Percentiles rank a stretch among this genome's conserved stretches.
Conservation (phyloP, 1,140 invertebrate genomes). For the Trichonephila clavata region DNA sequence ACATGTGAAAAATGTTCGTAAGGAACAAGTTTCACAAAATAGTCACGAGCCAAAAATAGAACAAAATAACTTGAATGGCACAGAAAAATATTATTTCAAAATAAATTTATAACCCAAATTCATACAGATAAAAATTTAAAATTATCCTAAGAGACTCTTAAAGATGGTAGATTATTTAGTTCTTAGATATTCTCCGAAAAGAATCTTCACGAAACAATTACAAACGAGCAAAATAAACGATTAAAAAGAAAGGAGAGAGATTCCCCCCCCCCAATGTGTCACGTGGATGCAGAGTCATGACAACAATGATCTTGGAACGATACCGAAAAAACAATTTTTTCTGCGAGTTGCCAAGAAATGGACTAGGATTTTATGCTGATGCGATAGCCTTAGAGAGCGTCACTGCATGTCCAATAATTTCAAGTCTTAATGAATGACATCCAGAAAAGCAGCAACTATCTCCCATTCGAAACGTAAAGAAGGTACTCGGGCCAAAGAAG, state of each 20-base stretch:
- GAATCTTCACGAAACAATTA: background rate
- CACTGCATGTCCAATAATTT: slow-evolving; percentile 30
- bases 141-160: too few relatives aligned
- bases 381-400: background rate
- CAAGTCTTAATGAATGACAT: slow-evolving; percentile 60
- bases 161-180: too few relatives aligned
- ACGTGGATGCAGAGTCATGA: background rate
- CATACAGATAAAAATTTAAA: too few relatives aligned
- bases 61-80: too few relatives aligned
- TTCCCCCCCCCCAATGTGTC: background rate
- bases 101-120: too few relatives aligned
- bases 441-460: background rate
- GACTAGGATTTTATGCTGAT: slow-evolving; percentile 27
- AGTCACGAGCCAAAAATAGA: too few relatives aligned
- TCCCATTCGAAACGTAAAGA: slow-evolving; percentile 32
- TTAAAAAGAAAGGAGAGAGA: background rate
- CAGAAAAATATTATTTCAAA: too few relatives aligned
- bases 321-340: slow-evolving; percentile 26
- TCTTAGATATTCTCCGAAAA: too few relatives aligned
- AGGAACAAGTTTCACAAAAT: too few relatives aligned
- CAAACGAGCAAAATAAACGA: background rate
- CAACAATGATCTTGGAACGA: slow-evolving; percentile 25
- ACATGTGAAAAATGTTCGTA: too few relatives aligned
- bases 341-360: background rate
- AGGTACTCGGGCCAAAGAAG: background rate